Conservation (phyloP, 2,888 invertebrate genomes). For the Tenodera sinensis region DNA sequence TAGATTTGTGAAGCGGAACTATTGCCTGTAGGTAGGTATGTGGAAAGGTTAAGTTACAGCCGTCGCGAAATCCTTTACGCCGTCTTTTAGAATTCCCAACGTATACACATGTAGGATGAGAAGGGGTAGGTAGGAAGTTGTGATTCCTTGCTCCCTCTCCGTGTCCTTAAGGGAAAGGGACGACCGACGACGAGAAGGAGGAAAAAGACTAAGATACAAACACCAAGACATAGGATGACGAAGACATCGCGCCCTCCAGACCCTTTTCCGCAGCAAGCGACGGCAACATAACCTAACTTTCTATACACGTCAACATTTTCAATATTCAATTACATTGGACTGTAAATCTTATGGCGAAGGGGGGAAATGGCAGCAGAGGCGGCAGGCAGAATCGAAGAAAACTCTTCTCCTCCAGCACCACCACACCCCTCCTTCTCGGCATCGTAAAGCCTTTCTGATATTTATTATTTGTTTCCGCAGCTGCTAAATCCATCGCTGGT, state of each 20-base stretch:
- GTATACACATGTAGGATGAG: not conserved
- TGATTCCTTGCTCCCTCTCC: not conserved
- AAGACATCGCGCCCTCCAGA: too few species aligned
- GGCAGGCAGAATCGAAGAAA: constrained; percentile 21
- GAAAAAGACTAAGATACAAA: not conserved
- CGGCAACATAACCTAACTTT: constrained; percentile 14
- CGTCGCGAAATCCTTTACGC: not conserved
- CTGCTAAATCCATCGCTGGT: constrained; percentile 23
- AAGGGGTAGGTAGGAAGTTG: not conserved
- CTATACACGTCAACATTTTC: constrained; percentile 31
- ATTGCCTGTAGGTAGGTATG: too few species aligned
- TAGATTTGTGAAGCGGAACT: too few species aligned
- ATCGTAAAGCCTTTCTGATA: constrained; percentile 25
- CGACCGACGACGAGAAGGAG: too few species aligned
- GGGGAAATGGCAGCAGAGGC: constrained; percentile 16
- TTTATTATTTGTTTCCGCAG: constrained; percentile 28
- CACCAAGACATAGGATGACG: not conserved
- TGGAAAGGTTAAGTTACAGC: not conserved
- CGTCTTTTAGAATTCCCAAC: not conserved
- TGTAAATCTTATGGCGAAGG: constrained; percentile 23
- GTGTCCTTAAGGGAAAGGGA: not conserved
- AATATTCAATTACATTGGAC: constrained; percentile 32
- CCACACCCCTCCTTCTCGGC: not conserved
- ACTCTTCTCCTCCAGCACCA: not conserved
- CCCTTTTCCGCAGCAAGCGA: not conserved